Conservation (phyloP, 1,140 invertebrate genomes). For the Streblospio benedicti region DNA sequence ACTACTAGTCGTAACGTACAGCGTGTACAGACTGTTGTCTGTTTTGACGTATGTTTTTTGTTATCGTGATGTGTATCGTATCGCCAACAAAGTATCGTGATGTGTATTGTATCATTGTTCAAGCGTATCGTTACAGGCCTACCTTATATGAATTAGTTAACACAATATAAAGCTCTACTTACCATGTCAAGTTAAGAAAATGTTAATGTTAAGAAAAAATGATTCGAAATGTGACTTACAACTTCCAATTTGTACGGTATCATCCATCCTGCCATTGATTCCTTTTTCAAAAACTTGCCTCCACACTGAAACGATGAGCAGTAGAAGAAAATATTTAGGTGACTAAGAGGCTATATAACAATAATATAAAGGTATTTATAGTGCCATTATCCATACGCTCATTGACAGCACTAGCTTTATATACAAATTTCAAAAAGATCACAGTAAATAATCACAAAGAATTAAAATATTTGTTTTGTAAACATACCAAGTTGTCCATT, state of each 20-base stretch:
- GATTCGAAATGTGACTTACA: constrained; percentile 17
- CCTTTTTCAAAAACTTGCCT: constrained; percentile 32
- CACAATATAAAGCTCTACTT: too few relatives aligned
- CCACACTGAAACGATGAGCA: constrained; percentile 28
- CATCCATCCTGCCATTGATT: constrained; percentile 28
- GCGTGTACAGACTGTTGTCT: too few relatives aligned
- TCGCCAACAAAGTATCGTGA: too few relatives aligned
- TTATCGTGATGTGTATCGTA: too few relatives aligned
- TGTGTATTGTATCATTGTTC: too few relatives aligned
- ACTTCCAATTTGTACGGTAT: constrained; percentile 25
- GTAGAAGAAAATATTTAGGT: neutral
- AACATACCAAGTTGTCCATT: constrained; percentile 55
- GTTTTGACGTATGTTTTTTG: too few relatives aligned
- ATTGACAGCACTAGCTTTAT: neutral
- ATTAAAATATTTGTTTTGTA: too few relatives aligned
- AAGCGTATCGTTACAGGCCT: too few relatives aligned
- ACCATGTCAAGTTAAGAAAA: too few relatives aligned
- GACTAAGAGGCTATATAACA: neutral
- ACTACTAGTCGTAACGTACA: too few relatives aligned
- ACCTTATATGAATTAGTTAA: too few relatives aligned
- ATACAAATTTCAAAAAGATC: neutral
- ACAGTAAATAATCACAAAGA: neutral
- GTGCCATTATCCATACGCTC: neutral
- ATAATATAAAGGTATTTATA: neutral
- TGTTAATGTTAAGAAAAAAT: neutral